Evolutionary conservation across 2,797 vertebrate species (phyloP).

Genomic region (Diceros bicornis): DNA sequence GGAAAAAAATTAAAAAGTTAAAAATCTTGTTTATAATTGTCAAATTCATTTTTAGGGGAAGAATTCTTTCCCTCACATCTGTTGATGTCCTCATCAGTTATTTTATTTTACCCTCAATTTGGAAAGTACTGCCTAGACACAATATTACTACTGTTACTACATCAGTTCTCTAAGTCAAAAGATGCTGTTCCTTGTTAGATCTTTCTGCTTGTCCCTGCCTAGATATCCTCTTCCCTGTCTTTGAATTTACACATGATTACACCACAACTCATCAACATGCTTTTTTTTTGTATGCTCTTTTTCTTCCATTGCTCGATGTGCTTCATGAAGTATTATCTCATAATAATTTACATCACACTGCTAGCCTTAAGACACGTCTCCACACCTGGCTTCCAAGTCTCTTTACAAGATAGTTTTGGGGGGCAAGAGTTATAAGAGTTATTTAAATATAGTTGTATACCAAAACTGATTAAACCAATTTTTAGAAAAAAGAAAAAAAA

Average conservation of each 20-base stretch:
- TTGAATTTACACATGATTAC: not conserved
- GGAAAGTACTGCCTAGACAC: not conserved
- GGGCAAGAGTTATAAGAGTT: not conserved
- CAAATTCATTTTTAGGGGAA: not conserved
- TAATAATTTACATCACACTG: not conserved
- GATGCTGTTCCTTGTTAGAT: not conserved
- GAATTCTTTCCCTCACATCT: not conserved
- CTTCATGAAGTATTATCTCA: not conserved
- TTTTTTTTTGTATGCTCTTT: not conserved
- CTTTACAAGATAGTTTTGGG: not conserved
- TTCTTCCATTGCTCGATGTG: not conserved
- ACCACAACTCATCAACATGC: not conserved
- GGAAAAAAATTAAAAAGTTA: not conserved
- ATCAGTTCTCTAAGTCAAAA: not conserved
- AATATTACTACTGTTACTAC: not conserved
- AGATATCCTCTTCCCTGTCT: not conserved
- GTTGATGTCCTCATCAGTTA: not conserved
- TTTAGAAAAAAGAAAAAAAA: not conserved
- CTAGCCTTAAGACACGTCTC: not conserved
- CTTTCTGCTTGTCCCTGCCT: not conserved
- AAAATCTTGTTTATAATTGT: not conserved
- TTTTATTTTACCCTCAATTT: conserved; percentile 30
- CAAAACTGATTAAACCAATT: not conserved
- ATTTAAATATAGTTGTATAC: not conserved
- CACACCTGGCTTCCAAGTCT: not conserved